Percentiles rank a stretch among this genome's conserved stretches.
phyloP scores from a whole-genome alignment of 2,113 vertebrate species.

The Rhinolophus sinicus region DNA sequence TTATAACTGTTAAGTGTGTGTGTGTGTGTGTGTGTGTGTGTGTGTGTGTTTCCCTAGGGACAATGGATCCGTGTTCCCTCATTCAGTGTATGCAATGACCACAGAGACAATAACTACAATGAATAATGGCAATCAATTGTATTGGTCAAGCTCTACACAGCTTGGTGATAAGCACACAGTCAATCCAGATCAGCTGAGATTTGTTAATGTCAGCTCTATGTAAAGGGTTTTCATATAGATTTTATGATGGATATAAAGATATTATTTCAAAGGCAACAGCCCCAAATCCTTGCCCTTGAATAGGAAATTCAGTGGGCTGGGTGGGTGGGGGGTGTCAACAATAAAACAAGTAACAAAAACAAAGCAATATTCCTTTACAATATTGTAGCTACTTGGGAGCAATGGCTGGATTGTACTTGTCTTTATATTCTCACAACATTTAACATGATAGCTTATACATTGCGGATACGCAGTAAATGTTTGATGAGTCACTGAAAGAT shows the following conservation, averaged over 20 bases:
- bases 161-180: not conserved
- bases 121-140: not conserved
- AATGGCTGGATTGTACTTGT: not conserved
- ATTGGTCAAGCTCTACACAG: not conserved
- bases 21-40: not conserved
- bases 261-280: not conserved
- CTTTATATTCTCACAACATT: conserved; percentile 1
- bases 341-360: conserved; percentile 1
- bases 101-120: not conserved
- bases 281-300: not conserved
- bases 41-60: not conserved
- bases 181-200: not conserved
- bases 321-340: not conserved
- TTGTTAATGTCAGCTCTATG: not conserved
- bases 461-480: not conserved
- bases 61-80: not conserved
- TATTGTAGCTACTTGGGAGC: not conserved
- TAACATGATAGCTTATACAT: not conserved
- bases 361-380: not conserved
- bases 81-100: not conserved
- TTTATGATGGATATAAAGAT: not conserved
- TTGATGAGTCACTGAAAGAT: not conserved
- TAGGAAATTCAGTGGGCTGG: not conserved
- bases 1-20: not conserved
- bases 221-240: not conserved